phyloP scores from a whole-genome alignment of 2,797 vertebrate genomes.

The Brachymystax lenok region DNA sequence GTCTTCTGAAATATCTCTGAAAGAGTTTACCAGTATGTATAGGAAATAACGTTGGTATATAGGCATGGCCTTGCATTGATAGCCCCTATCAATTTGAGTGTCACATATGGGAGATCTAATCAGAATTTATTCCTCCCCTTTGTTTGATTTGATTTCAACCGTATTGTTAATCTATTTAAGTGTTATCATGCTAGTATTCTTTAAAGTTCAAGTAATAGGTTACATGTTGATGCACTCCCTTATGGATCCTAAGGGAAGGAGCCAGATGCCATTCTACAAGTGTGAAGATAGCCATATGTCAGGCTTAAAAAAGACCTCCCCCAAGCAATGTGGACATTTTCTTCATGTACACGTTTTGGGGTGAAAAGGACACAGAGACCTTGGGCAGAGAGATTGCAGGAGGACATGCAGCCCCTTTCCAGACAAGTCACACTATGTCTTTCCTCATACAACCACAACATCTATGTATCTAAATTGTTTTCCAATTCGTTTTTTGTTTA shows the following conservation, averaged over 20 bases:
- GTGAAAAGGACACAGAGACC: conserved; percentile 1
- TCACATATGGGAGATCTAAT: neutral
- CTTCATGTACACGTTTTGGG: neutral
- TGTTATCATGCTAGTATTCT: neutral
- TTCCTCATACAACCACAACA: neutral
- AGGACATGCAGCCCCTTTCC: neutral
- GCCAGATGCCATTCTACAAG: neutral
- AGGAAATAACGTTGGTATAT: neutral
- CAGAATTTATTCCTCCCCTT: neutral
- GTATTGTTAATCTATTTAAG: neutral
- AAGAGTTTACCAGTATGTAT: neutral
- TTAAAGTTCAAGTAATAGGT: too few species aligned
- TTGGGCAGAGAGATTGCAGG: conserved; percentile 1
- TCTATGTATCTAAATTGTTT: neutral
- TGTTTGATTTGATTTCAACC: neutral
- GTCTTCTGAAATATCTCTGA: neutral
- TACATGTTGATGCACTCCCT: too few species aligned
- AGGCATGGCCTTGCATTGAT: neutral
- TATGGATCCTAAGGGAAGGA: neutral
- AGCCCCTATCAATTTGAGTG: neutral
- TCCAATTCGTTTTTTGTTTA: too few species aligned
- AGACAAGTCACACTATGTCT: neutral
- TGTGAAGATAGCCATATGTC: neutral
- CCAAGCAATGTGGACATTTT: neutral
- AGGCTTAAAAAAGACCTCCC: neutral